phyloP scores from a whole-genome alignment of 2,888 invertebrate genomes.

The Fragum fragum region DNA sequence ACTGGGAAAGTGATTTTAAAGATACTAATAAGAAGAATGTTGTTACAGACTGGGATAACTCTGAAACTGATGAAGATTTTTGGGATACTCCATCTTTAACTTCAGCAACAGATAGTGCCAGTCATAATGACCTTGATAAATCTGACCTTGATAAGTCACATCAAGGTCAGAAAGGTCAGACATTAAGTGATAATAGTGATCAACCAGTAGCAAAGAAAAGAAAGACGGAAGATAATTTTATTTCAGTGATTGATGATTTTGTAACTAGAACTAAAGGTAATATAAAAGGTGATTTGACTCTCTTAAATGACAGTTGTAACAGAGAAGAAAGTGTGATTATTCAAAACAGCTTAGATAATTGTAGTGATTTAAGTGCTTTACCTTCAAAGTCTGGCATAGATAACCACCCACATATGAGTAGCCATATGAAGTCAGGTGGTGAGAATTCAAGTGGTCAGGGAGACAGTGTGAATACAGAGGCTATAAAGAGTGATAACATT shows the following conservation, averaged over 20 bases:
- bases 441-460: too few species aligned
- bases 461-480: too few species aligned
- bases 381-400: too few species aligned
- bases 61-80: conserved; percentile 61
- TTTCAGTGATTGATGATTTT: neutral
- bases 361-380: too few species aligned
- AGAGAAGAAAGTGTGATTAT: neutral
- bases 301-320: neutral
- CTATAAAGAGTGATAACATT: too few species aligned
- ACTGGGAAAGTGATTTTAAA: conserved; percentile 63
- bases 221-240: neutral
- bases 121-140: neutral
- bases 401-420: too few species aligned
- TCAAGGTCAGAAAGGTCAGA: neutral
- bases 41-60: conserved; percentile 63
- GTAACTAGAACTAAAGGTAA: neutral
- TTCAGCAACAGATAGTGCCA: conserved; percentile 1
- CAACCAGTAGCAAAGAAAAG: neutral
- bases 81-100: conserved; percentile 35
- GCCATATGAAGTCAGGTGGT: neutral
- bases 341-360: too few species aligned
- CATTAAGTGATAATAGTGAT: neutral
- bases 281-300: neutral
- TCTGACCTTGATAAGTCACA: neutral
- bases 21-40: neutral